These are phyloP conservation scores for Tympanoctomys barrerae DNA, from an alignment of 2,797 vertebrate genomes.

Conservation along the genomic window DNA sequence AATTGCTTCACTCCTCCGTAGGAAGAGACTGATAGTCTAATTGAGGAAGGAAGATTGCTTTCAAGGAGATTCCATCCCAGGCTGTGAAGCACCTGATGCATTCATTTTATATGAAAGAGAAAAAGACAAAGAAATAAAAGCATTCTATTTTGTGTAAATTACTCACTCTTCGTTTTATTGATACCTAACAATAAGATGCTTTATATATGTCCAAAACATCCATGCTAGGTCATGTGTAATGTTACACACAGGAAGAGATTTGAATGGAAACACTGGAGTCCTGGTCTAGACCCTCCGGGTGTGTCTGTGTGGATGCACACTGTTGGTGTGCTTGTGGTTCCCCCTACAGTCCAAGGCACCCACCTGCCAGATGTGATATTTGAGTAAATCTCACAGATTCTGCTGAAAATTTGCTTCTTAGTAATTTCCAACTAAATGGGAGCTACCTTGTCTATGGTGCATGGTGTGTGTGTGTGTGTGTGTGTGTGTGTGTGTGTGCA, in stretches of 20 bases:
- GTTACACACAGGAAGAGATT: neutral
- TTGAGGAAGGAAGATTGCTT: neutral
- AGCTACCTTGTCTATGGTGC: neutral
- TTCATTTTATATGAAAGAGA: neutral
- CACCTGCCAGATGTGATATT: neutral
- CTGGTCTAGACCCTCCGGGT: neutral
- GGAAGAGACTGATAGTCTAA: neutral
- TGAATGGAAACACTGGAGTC: neutral
- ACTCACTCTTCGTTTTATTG: neutral
- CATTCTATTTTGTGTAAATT: neutral
- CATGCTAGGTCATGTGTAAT: neutral
- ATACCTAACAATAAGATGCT: neutral
- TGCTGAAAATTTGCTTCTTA: neutral
- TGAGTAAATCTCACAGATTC: neutral
- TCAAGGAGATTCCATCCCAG: no score
- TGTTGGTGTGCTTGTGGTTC: neutral
- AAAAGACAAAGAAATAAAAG: neutral
- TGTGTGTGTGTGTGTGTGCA: neutral
- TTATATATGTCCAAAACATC: neutral
- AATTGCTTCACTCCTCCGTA: neutral
- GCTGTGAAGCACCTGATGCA: neutral
- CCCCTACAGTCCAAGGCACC: neutral
- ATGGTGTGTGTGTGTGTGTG: neutral
- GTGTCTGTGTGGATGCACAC: neutral
- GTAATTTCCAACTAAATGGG: neutral